A percentile compares a stretch with the other conserved stretches of the same genome.
These are phyloP conservation scores for Chaunax sp. DNA, from an alignment of 2,797 vertebrate species.

Conservation along the genomic window DNA sequence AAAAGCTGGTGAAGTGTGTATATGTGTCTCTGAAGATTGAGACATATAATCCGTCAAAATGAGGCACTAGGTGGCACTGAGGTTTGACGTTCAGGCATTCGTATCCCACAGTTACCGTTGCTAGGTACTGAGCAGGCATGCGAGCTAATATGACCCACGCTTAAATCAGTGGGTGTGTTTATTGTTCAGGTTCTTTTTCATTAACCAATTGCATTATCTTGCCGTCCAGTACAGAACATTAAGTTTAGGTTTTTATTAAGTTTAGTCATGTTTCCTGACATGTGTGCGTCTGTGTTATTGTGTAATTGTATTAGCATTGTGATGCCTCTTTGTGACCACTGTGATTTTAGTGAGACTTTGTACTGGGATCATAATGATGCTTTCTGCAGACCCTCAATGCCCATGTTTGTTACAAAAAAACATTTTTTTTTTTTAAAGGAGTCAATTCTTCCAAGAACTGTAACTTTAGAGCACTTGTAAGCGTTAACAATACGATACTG, in stretches of 20 bases:
- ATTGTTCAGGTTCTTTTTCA: slow-evolving; percentile 8
- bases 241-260: slow-evolving; percentile 5
- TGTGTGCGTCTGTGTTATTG: background rate
- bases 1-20: background rate
- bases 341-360: too few species aligned
- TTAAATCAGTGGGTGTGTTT: slow-evolving; percentile 7
- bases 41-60: background rate
- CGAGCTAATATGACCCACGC: slow-evolving; percentile 4
- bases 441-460: too few species aligned
- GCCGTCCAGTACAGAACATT: background rate
- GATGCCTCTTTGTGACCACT: too few species aligned
- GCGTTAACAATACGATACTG: too few species aligned
- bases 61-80: slow-evolving; percentile 38
- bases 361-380: background rate
- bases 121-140: slow-evolving; percentile 36
- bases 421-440: too few species aligned
- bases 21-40: background rate
- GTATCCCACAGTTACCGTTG: slow-evolving; percentile 48
- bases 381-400: too few species aligned
- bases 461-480: too few species aligned
- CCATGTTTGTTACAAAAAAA: too few species aligned
- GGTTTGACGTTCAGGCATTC: slow-evolving; percentile 29
- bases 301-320: too few species aligned
- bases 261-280: slow-evolving; percentile 6
- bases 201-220: background rate